These are phyloP conservation scores for Gerris lacustris DNA, from an alignment of 2,888 invertebrate genomes.

Conservation along the genomic window DNA sequence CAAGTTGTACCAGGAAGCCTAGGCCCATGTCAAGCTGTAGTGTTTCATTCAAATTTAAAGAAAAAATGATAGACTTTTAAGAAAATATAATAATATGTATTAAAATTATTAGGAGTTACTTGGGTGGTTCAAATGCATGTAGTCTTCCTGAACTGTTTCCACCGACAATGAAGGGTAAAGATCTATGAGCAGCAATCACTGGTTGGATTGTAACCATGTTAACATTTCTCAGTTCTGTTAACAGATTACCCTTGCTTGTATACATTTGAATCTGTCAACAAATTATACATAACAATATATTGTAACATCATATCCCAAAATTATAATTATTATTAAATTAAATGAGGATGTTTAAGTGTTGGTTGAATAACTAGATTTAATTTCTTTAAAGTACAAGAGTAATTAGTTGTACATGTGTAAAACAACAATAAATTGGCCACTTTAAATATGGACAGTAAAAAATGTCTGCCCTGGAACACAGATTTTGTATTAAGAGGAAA, in stretches of 20 bases:
- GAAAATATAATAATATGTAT: too few relatives aligned
- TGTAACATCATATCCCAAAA: neutral
- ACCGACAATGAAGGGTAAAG: conserved; percentile 36
- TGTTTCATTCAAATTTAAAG: too few relatives aligned
- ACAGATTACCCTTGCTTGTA: conserved; percentile 31
- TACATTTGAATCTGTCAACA: conserved; percentile 36
- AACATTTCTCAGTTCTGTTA: conserved; percentile 33
- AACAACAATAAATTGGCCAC: too few relatives aligned
- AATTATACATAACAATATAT: conserved; percentile 9
- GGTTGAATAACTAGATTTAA: too few relatives aligned
- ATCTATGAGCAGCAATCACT: conserved; percentile 36
- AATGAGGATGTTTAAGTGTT: neutral
- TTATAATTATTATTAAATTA: neutral
- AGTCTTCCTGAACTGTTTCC: conserved; percentile 39
- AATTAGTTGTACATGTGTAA: too few relatives aligned
- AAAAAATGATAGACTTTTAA: too few relatives aligned
- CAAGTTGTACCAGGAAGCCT: too few relatives aligned
- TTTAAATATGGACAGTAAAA: too few relatives aligned
- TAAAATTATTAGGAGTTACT: neutral
- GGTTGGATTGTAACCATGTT: conserved; percentile 36
- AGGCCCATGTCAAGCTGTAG: too few relatives aligned
- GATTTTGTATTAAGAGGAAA: too few relatives aligned
- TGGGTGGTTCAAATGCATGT: conserved; percentile 34
- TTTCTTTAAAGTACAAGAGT: too few relatives aligned
- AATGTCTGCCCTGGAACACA: too few relatives aligned